phyloP scores from a whole-genome alignment of 2,888 invertebrate species.

The Tipula lateralis region DNA sequence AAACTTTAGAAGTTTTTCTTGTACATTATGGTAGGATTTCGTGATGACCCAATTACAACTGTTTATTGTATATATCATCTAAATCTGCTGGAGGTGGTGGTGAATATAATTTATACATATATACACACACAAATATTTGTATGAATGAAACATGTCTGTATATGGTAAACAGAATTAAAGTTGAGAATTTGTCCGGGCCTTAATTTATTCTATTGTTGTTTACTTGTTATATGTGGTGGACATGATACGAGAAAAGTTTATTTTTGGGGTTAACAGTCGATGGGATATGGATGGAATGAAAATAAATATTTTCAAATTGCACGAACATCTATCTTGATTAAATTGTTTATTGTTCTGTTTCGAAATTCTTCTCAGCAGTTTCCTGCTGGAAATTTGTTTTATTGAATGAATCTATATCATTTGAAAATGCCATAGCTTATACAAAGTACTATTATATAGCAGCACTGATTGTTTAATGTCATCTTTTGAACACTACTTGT shows the following conservation, averaged over 20 bases:
- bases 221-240: neutral
- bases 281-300: neutral
- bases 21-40: neutral
- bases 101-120: neutral
- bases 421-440: too few species aligned
- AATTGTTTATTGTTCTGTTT: neutral
- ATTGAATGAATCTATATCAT: too few species aligned
- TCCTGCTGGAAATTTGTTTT: too few species aligned
- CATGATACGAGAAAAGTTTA: neutral
- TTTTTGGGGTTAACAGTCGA: neutral
- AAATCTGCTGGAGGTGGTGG: neutral
- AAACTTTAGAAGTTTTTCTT: neutral
- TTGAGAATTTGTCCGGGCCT: neutral
- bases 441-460: too few species aligned
- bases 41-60: neutral
- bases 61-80: neutral
- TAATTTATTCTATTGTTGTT: slow-evolving; percentile 13
- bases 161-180: neutral
- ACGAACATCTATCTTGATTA: neutral
- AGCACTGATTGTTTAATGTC: too few species aligned
- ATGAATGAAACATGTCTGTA: too few species aligned
- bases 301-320: neutral
- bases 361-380: too few species aligned
- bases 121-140: neutral
- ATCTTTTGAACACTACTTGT: too few species aligned